phyloP scores from a whole-genome alignment of 2,797 vertebrate species.

The Crax fasciolata region DNA sequence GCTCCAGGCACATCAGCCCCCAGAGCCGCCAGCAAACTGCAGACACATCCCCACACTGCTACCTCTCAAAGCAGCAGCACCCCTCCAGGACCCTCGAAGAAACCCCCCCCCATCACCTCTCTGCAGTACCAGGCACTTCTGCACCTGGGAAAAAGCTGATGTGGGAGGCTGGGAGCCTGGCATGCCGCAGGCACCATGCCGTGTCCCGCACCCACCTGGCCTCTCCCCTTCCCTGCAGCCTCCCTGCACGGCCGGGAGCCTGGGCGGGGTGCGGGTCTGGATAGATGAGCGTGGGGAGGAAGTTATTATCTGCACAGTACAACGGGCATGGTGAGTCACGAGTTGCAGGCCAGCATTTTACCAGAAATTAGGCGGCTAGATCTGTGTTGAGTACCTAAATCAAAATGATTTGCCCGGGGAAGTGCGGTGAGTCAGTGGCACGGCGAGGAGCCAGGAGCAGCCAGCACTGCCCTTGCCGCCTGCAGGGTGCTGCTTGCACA shows the following conservation, averaged over 20 bases:
- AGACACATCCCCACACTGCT: neutral
- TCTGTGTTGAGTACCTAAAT: slow-evolving; percentile 62
- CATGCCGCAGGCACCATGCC: neutral
- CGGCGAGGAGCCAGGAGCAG: slow-evolving; percentile 23
- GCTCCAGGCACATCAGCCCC: neutral
- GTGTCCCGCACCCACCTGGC: neutral
- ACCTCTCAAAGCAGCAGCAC: neutral
- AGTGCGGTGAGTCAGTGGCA: slow-evolving; percentile 49
- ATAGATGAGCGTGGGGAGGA: slow-evolving; percentile 54
- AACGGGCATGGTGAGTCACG: slow-evolving; percentile 48
- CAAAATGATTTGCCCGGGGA: slow-evolving; percentile 52
- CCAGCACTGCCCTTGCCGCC: neutral
- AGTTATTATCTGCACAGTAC: slow-evolving; percentile 25
- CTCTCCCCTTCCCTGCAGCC: neutral
- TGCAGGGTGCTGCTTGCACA: neutral
- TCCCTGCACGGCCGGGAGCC: neutral
- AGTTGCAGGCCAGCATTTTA: slow-evolving; percentile 37
- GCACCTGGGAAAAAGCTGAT: neutral
- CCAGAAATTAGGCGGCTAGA: slow-evolving; percentile 54
- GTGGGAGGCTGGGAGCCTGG: neutral
- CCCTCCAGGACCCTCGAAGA: neutral
- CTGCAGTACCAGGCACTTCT: neutral
- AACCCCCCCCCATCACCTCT: neutral
- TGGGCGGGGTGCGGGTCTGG: slow-evolving; percentile 25
- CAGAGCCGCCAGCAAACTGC: neutral